Base-by-base conservation (phyloP, 2,797 vertebrate species). In the Tarsius wallacei region DNA sequence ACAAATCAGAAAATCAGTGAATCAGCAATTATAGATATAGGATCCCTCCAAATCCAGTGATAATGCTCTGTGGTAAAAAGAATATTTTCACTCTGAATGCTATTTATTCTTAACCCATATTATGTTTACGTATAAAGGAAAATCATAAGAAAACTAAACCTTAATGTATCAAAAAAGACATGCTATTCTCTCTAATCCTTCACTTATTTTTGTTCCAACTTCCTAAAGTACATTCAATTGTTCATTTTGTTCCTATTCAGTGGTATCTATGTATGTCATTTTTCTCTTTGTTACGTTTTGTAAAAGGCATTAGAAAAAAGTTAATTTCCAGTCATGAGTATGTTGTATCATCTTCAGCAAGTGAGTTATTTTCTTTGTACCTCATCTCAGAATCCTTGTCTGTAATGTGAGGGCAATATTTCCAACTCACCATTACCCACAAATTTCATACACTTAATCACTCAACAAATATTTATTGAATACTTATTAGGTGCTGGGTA, bases 231-330 rank as follows among this genome's bases (percentile, higher is more conserved):
- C 9, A 76, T 42, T 85, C 71, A 33, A 85, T 49, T 81, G 31
- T 49, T 26, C 3, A 64, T 77, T 96, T 71, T 64, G 22, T 59
- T 92, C 61, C n/a, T 68, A 88, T 76, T 90, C 76, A 77, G 13
- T 64, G 63, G 1, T 84, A 70, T 51, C 13, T 63, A 85, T 57
- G 80, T 81, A 49, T 82, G 63, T 57, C 15, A 83, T 68, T 90
- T 83, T 3, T 49, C 13, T 91, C 51, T 76, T 31, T 89, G 42
- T 42, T 42, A 61, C 64, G 1, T 47, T 77, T 71, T 88, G 47
- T 42, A 86, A 91, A 83, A 12, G 0, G 55, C 47, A 70, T 17
- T 77, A 11, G 10, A 33, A 51, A 81, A 78, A 85, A 59, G 4
- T 28, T 76, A 51, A 84, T 61, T 89, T 92, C 47, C n/a, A 51